A percentile compares a stretch with the other conserved stretches of the same genome.
phyloP scores from a whole-genome alignment of 92 coral and sea anemone genomes.

The Virgularia gustaviana region DNA sequence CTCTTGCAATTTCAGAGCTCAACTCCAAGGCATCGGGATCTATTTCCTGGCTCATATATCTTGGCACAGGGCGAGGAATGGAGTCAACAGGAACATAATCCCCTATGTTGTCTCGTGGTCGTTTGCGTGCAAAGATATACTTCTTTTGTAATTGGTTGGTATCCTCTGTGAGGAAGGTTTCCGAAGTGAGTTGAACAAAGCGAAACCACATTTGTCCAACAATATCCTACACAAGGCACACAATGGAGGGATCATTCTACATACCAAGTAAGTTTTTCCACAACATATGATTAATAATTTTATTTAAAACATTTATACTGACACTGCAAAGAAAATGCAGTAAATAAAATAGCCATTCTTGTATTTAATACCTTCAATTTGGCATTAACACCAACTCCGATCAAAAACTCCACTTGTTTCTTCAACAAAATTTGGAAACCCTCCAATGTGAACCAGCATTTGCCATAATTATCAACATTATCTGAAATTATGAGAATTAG shows the following conservation, averaged over 20 bases:
- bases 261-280: no score
- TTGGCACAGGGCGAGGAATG: conserved; percentile 19
- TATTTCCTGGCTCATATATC: conserved; percentile 11
- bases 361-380: conserved; percentile 64
- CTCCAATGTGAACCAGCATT: conserved; percentile 83
- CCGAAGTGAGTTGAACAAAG: conserved; percentile 57
- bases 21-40: conserved; percentile 63
- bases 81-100: conserved; percentile 22
- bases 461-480: conserved; percentile 44
- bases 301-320: not conserved
- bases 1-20: conserved; percentile 70
- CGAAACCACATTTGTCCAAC: conserved; percentile 87
- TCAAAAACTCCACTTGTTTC: conserved; percentile 74
- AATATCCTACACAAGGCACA: conserved; percentile 57
- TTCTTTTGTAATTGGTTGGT: not conserved
- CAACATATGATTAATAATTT: no score
- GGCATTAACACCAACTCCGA: conserved; percentile 66
- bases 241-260: no score
- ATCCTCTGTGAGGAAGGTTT: conserved; percentile 51
- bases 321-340: not conserved
- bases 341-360: not conserved
- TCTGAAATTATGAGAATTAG: not conserved
- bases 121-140: conserved; percentile 20
- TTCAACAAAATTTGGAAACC: conserved; percentile 72
- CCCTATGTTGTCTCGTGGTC: conserved; percentile 16